A percentile compares a stretch with the other conserved stretches of the same genome.
Evolutionary conservation across 1,140 invertebrate genomes (phyloP).

Genomic region (Hermetia illucens): DNA sequence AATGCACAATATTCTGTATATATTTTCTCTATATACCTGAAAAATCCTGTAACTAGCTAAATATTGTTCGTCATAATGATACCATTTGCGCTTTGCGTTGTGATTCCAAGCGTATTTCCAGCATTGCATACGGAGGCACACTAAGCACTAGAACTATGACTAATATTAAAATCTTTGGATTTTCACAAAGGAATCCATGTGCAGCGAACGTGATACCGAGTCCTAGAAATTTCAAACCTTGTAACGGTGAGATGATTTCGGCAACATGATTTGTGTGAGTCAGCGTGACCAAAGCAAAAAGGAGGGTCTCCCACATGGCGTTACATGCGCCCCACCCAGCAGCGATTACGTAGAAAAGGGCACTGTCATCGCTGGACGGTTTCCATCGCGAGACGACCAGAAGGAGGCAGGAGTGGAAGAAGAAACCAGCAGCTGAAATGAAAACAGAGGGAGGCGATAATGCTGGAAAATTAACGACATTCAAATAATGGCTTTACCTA

Average conservation of each 20-base stretch:
- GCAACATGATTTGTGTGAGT: constrained; percentile 20
- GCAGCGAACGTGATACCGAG: constrained; percentile 25
- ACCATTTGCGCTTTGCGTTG: constrained; percentile 27
- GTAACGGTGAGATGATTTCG: constrained; percentile 20
- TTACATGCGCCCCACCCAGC: constrained; percentile 59
- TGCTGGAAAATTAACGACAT: background rate
- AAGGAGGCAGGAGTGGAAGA: constrained; percentile 48
- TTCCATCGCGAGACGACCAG: constrained; percentile 49
- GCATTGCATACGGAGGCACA: constrained; percentile 30
- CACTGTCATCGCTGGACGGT: constrained; percentile 49
- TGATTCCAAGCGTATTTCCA: constrained; percentile 29
- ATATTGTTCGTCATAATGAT: constrained; percentile 28
- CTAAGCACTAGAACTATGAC: constrained; percentile 29
- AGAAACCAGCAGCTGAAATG: constrained; percentile 43
- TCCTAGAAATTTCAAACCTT: constrained; percentile 21
- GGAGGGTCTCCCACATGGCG: constrained; percentile 52
- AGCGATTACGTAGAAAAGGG: constrained; percentile 52
- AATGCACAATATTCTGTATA: too few relatives aligned
- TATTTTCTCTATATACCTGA: too few relatives aligned
- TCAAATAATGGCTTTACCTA: constrained; percentile 32
- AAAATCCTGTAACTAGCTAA: too few relatives aligned
- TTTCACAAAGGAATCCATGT: constrained; percentile 27
- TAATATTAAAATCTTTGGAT: constrained; percentile 26
- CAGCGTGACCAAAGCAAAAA: constrained; percentile 27
- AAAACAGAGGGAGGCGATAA: constrained; percentile 2